A percentile compares a stretch with the other conserved stretches of the same genome.
Conservation (phyloP, 2,888 invertebrate species). For the Philhelius pedissequus region DNA sequence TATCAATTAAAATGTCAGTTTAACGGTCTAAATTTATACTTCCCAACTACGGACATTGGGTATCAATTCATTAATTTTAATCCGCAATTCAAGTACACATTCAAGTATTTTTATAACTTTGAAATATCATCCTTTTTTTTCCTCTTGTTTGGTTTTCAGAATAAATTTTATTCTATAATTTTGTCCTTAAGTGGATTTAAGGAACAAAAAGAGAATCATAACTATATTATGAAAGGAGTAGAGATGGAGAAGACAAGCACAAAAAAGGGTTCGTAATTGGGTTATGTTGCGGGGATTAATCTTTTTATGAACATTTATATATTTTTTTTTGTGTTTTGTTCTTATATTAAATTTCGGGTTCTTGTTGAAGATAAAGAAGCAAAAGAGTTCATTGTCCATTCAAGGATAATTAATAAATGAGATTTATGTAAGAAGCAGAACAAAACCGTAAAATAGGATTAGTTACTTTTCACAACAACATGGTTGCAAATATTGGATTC, state of each 20-base stretch:
- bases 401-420: slow-evolving; percentile 54
- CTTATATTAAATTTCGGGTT: slow-evolving; percentile 34
- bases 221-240: not conserved
- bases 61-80: slow-evolving; percentile 53
- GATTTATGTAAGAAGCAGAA: slow-evolving; percentile 31
- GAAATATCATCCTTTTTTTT: not conserved
- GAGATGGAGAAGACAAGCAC: not conserved
- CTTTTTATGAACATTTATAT: slow-evolving; percentile 43
- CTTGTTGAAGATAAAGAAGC: not conserved
- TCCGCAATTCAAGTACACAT: slow-evolving; percentile 38
- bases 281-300: slow-evolving; percentile 58
- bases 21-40: slow-evolving; percentile 16
- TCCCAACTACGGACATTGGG: slow-evolving; percentile 28
- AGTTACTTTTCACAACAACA: not conserved
- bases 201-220: not conserved
- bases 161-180: not conserved
- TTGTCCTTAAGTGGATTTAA: slow-evolving; percentile 45
- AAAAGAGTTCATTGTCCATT: slow-evolving; percentile 44
- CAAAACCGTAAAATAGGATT: slow-evolving; percentile 18
- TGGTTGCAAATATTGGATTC: not conserved
- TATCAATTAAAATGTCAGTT: slow-evolving; percentile 45
- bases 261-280: slow-evolving; percentile 57
- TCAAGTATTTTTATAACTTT: not conserved
- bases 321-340: not conserved
- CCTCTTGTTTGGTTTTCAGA: not conserved